Conservation (phyloP, 1,140 invertebrate genomes). For the Lineus longissimus region DNA sequence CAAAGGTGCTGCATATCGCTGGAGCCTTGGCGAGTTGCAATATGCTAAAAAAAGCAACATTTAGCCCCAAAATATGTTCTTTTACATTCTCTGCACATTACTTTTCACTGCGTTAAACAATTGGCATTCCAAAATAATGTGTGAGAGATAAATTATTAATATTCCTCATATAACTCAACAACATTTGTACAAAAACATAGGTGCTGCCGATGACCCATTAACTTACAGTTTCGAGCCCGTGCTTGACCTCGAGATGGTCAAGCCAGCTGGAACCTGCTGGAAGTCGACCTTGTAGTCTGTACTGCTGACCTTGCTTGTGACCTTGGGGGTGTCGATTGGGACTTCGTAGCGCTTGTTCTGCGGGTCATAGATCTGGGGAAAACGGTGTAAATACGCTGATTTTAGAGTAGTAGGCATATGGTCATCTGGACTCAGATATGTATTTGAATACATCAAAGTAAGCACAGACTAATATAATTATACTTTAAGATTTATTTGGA, state of each 20-base stretch:
- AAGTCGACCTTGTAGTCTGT: slow-evolving; percentile 30
- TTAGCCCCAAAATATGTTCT: neutral
- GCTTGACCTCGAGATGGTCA: too few species aligned
- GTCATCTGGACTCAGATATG: too few species aligned
- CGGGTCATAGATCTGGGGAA: slow-evolving; percentile 39
- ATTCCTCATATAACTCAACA: neutral
- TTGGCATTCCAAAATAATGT: neutral
- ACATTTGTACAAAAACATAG: neutral
- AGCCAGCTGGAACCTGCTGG: neutral
- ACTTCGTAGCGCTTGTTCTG: slow-evolving; percentile 45
- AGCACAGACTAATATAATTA: too few species aligned
- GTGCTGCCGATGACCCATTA: neutral
- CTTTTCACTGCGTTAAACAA: neutral
- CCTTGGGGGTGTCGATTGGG: slow-evolving; percentile 26
- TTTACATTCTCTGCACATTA: neutral
- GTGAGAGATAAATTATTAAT: neutral
- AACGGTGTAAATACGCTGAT: too few species aligned
- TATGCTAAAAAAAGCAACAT: neutral
- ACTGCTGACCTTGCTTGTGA: slow-evolving; percentile 7
- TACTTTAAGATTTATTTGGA: too few species aligned
- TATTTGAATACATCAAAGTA: too few species aligned
- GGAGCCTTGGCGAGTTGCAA: neutral
- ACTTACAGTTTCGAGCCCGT: too few species aligned
- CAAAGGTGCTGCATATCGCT: neutral
- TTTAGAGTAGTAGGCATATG: too few species aligned